phyloP scores from a whole-genome alignment of 2,888 invertebrate species.

The Acrobasis consociella region DNA sequence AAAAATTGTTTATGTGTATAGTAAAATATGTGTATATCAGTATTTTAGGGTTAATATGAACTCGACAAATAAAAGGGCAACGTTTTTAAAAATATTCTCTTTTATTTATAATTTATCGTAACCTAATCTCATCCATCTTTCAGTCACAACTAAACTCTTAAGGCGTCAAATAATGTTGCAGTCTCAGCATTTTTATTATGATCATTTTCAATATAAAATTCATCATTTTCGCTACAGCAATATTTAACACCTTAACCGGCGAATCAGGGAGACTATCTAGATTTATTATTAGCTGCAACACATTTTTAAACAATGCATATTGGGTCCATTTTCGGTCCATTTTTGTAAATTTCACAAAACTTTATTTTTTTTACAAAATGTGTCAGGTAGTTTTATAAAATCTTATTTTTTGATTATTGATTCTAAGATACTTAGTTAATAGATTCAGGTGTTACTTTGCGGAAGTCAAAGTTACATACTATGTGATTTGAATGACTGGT shows the following conservation, averaged over 20 bases:
- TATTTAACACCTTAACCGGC: slow-evolving; percentile 44
- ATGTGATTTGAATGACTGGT: too few relatives aligned
- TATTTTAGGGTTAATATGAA: slow-evolving; percentile 2
- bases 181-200: too few relatives aligned
- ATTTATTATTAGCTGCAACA: slow-evolving; percentile 42
- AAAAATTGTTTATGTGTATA: not conserved
- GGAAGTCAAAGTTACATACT: too few relatives aligned
- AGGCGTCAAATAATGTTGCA: slow-evolving; percentile 18
- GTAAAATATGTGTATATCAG: not conserved
- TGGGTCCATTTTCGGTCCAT: slow-evolving; percentile 28
- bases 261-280: slow-evolving; percentile 65
- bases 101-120: slow-evolving; percentile 78
- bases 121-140: slow-evolving; percentile 67
- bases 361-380: too few relatives aligned
- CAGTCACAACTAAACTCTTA: slow-evolving; percentile 55
- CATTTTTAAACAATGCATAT: slow-evolving; percentile 51
- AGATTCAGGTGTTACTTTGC: too few relatives aligned
- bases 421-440: too few relatives aligned
- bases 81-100: slow-evolving; percentile 74
- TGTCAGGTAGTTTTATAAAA: too few relatives aligned
- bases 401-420: too few relatives aligned
- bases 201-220: too few relatives aligned
- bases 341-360: too few relatives aligned
- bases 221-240: too few relatives aligned
- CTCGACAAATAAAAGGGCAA: slow-evolving; percentile 43